Evolutionary conservation across 2,888 invertebrate species (phyloP), one percentile per base, ranked within the genome.

Genomic region (Eristalis tenax): DNA sequence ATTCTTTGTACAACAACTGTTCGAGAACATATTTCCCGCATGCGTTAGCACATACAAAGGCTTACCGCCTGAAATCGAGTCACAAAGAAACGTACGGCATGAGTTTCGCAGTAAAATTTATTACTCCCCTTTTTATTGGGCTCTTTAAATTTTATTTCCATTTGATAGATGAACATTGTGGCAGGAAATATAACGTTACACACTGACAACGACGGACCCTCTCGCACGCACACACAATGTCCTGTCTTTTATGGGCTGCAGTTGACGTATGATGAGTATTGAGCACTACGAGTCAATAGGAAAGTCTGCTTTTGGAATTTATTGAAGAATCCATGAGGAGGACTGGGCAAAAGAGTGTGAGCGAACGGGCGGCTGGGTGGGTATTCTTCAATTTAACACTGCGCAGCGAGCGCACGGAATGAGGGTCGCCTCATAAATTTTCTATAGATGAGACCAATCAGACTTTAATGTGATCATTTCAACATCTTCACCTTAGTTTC

Each of bases 371-470:
- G 35, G 26, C 0, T 50, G 22, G 11, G 64, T n/a, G 40, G 38
- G 26, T 28, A 40, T 28, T 26, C 22, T 69, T 69, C 32, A 40
- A 77, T 77, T 69, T 68, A 6, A 35, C 56, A 3, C 50, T 50
- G n/a, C 40, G 15, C 64, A 15, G 13, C 18, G 32, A n/a, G n/a
- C n/a, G n/a, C n/a, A 50, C n/a, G 6, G 35, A 50, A 35, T 13
- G 38, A 65, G 32, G 61, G 18, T 35, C 26, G 23, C 26, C 15
- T 61, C 80, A 80, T 80, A 80, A 80, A 80, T 80, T 74, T 74
- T 68, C 13, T 80, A 68, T 80, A 80, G 68, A 80, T 80, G 80
- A 80, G 74, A 68, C 74, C 80, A 80, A 80, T 80, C 80, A 80
- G 74, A 61, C 80, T 80, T 63, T 80, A 80, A 74, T 80, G 74